Evolutionary conservation across 2,113 vertebrate genomes (phyloP).

Genomic region (Labeo rohita): DNA sequence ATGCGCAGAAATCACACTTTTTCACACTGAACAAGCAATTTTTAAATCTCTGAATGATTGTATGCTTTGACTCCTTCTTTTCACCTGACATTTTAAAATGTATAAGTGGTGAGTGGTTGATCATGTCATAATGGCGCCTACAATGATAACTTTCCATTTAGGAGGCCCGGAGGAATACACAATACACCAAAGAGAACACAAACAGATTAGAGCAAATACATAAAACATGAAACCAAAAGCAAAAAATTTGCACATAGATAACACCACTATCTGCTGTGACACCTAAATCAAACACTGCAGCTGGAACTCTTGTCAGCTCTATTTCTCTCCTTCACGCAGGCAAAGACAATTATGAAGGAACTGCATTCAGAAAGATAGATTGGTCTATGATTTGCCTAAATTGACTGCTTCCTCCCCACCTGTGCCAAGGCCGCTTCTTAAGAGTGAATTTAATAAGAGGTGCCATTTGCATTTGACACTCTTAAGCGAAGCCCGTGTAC

Average conservation of each 20-base stretch:
- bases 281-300: constrained; percentile 10
- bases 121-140: background rate
- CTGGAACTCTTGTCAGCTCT: constrained; percentile 12
- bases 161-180: background rate
- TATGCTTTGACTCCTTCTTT: background rate
- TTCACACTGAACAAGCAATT: background rate
- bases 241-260: background rate
- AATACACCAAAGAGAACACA: background rate
- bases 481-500: background rate
- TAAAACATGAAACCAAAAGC: constrained; percentile 19
- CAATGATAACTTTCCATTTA: background rate
- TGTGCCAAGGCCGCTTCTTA: background rate
- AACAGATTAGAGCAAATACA: background rate
- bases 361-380: constrained; percentile 9
- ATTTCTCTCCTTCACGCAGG: background rate
- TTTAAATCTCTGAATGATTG: constrained; percentile 8
- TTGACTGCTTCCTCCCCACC: constrained; percentile 5
- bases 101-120: constrained; percentile 7
- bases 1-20: background rate
- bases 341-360: constrained; percentile 6
- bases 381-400: constrained; percentile 22
- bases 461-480: constrained; percentile 24
- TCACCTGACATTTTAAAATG: background rate
- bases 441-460: constrained; percentile 24
- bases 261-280: background rate